These are phyloP conservation scores for Drosophila nr. medialis DNA, from an alignment of 2,888 invertebrate genomes.

Conservation along the genomic window DNA sequence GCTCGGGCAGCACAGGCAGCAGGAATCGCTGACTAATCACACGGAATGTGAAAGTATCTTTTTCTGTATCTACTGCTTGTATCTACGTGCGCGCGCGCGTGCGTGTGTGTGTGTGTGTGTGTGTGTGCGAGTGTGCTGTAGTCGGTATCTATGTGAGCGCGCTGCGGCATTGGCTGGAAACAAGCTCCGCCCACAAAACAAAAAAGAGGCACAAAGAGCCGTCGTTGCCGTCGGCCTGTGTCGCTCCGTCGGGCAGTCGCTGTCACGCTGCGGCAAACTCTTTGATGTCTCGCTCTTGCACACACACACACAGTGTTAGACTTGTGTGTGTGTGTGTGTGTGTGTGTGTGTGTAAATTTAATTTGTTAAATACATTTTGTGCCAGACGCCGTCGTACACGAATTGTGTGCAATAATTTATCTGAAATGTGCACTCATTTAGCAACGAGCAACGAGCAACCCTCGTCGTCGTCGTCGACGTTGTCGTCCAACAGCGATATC, in stretches of 20 bases:
- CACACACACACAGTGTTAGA: neutral
- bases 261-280: slow-evolving; percentile 64
- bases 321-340: slow-evolving; percentile 6
- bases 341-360: slow-evolving; percentile 67
- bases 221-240: slow-evolving; percentile 41
- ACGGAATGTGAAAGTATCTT: slow-evolving; percentile 43
- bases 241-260: slow-evolving; percentile 31
- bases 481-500: slow-evolving; percentile 60
- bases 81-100: slow-evolving; percentile 5
- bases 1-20: slow-evolving; percentile 18
- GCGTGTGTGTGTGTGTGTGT: neutral
- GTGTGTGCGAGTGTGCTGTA: slow-evolving; percentile 30
- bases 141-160: slow-evolving; percentile 46
- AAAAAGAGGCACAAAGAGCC: slow-evolving; percentile 3
- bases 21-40: slow-evolving; percentile 46
- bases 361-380: slow-evolving; percentile 78
- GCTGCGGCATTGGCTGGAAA: slow-evolving; percentile 49
- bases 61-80: slow-evolving; percentile 14
- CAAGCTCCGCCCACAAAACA: slow-evolving; percentile 54
- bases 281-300: slow-evolving; percentile 53
- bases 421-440: slow-evolving; percentile 79
- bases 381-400: slow-evolving; percentile 73
- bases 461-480: slow-evolving; percentile 31
- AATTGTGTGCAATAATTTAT: slow-evolving; percentile 82
- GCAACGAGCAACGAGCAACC: slow-evolving; percentile 71